Evolutionary conservation across 2,888 invertebrate species (phyloP), one percentile per base, ranked within the genome.

Genomic region (Enchytraeus crypticus): DNA sequence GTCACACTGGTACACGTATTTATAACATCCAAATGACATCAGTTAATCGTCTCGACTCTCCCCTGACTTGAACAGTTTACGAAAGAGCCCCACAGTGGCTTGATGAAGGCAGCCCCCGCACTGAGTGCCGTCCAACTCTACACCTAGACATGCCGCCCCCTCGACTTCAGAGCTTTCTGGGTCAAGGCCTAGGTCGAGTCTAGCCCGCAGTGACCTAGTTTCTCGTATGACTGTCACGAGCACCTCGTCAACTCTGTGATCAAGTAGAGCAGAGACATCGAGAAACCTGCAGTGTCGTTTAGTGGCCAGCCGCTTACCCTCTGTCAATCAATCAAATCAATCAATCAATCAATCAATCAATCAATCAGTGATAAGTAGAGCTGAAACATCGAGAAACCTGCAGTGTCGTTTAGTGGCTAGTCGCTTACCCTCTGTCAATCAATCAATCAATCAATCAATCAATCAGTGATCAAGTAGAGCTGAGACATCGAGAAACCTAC

Each of bases 231-330:
- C 23, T 3, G 47, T 46, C 32, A 58, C 55, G 5, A 62, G 33
- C 4, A 62, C 47, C 30, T 59, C 53, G 51, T 62, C 62, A 34
- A 62, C 62, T 21, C 47, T 59, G 59, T 62, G 62, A 51, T 62
- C 62, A n/a, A 62, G 51, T n/a, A 62, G 59, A 46, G 62, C 62
- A 11, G 62, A 62, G 29, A 59, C 62, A 38, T 62, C 62, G 14
- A 62, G 11, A 33, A 33, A 59, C 18, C 46, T 54, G 27, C 62
- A 62, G 23, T 38, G 33, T 5, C 47, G 32, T 30, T 54, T 59
- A 23, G 30, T 1, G n/a, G 54, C 47, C 18, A 59, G 34, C 11
- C 59, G 61, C 51, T 62, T 62, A 32, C 62, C 62, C 32, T 62
- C 62, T 62, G 59, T 29, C 21, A 27, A n/a, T n/a, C n/a, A n/a